These are phyloP conservation scores for Melanostoma scalare DNA, from an alignment of 2,888 invertebrate genomes.

Conservation along the genomic window DNA sequence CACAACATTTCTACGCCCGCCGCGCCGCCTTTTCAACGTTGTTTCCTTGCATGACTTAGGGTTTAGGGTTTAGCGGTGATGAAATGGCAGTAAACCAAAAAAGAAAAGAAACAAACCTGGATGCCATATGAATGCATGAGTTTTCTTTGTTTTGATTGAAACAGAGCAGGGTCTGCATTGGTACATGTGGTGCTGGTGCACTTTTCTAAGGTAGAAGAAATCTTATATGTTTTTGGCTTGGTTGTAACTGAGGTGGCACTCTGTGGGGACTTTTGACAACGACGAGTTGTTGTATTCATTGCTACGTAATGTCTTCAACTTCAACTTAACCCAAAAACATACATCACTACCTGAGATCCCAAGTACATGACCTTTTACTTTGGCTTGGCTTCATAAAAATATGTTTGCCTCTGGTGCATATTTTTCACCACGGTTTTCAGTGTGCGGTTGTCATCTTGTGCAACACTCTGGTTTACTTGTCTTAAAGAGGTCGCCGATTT, in stretches of 20 bases:
- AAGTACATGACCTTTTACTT: conserved; percentile 51
- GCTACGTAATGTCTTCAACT: conserved; percentile 53
- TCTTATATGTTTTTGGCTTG: conserved; percentile 44
- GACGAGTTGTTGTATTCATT: conserved; percentile 27
- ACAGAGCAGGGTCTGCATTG: conserved; percentile 31
- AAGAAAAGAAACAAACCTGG: conserved; percentile 17
- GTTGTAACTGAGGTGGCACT: conserved; percentile 46
- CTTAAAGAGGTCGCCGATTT: conserved; percentile 46
- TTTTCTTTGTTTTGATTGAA: conserved; percentile 58
- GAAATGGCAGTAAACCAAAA: conserved; percentile 23
- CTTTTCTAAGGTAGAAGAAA: conserved; percentile 47
- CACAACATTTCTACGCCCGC: conserved; percentile 30
- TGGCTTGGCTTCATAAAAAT: conserved; percentile 15
- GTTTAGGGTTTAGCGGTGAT: conserved; percentile 32
- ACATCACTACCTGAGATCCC: conserved; percentile 21
- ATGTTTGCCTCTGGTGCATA: conserved; percentile 24
- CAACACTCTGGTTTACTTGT: conserved; percentile 45
- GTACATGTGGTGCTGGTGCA: conserved; percentile 49
- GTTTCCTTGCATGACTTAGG: too few species aligned
- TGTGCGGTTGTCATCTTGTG: conserved; percentile 29
- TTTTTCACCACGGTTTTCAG: not conserved
- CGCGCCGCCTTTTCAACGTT: not conserved
- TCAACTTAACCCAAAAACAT: conserved; percentile 71
- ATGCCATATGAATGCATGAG: conserved; percentile 37
- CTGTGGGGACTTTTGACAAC: conserved; percentile 29